Conservation (phyloP, 2,797 vertebrate species). For the Falco berigora region DNA sequence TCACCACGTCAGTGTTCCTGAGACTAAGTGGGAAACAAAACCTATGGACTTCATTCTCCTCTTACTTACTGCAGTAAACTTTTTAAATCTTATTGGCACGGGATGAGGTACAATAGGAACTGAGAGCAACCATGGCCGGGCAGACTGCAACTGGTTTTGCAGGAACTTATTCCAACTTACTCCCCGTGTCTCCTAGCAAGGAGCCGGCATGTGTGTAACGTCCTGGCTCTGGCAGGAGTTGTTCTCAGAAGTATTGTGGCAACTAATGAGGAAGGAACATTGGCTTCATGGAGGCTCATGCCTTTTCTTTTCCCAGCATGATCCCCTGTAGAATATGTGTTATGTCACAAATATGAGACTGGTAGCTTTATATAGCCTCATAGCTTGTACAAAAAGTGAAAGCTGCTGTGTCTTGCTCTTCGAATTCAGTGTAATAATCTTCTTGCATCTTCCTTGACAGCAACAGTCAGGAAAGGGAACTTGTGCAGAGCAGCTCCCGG, state of each 20-base stretch:
- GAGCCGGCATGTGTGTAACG: not conserved
- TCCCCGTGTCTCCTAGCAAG: not conserved
- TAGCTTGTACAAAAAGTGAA: not conserved
- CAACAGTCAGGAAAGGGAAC: not conserved
- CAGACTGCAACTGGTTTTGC: not conserved
- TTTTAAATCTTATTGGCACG: not conserved
- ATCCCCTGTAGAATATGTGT: not conserved
- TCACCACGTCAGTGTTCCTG: not conserved
- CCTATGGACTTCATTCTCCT: not conserved
- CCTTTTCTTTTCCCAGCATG: slow-evolving; percentile 27
- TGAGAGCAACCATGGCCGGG: not conserved
- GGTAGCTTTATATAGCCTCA: not conserved
- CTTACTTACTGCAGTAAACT: not conserved
- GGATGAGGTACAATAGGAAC: not conserved
- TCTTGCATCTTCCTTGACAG: not conserved
- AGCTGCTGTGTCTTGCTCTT: not conserved
- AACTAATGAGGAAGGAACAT: not conserved
- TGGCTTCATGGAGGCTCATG: not conserved
- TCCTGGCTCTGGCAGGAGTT: not conserved
- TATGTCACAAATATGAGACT: not conserved
- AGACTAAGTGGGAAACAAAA: not conserved
- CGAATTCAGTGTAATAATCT: not conserved
- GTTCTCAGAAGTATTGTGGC: not conserved
- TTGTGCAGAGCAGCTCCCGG: not conserved
- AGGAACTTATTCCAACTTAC: not conserved